Conservation (phyloP, 2,113 vertebrate species). For the Amblyornis subalaris region DNA sequence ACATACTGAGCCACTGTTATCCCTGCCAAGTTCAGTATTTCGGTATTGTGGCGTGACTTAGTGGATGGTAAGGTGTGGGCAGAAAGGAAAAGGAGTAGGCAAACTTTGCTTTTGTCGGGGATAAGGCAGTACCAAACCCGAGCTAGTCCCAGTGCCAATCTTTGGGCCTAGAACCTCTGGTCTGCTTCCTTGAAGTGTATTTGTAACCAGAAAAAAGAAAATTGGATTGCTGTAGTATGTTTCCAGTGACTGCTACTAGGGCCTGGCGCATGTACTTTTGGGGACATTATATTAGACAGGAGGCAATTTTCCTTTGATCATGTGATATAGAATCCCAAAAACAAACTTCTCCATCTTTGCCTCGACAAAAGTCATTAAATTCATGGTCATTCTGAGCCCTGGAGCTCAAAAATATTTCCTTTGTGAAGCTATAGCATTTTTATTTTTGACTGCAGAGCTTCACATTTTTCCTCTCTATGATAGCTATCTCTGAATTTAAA, state of each 20-base stretch:
- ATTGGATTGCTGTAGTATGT: background rate
- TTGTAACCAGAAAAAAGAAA: background rate
- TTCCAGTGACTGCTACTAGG: background rate
- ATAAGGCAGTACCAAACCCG: background rate
- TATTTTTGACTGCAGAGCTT: background rate
- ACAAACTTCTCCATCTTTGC: background rate
- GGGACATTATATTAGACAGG: background rate
- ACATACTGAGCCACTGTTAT: background rate
- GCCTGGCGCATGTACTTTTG: background rate
- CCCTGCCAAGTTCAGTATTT: background rate
- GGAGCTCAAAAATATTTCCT: background rate
- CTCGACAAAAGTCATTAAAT: background rate
- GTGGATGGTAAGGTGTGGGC: rapidly evolving
- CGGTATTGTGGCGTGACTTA: background rate
- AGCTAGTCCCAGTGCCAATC: rapidly evolving
- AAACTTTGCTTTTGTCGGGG: background rate
- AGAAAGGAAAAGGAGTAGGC: background rate
- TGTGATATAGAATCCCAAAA: background rate
- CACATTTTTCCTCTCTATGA: background rate
- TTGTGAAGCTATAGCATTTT: background rate
- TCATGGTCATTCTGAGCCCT: background rate
- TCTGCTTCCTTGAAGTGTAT: background rate
- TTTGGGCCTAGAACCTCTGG: background rate
- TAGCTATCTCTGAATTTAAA: constrained; percentile 10
- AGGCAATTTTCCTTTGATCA: background rate